A percentile compares a stretch with the other conserved stretches of the same genome.
Conservation (phyloP, 2,797 vertebrate species). For the Galaxias olidus region DNA sequence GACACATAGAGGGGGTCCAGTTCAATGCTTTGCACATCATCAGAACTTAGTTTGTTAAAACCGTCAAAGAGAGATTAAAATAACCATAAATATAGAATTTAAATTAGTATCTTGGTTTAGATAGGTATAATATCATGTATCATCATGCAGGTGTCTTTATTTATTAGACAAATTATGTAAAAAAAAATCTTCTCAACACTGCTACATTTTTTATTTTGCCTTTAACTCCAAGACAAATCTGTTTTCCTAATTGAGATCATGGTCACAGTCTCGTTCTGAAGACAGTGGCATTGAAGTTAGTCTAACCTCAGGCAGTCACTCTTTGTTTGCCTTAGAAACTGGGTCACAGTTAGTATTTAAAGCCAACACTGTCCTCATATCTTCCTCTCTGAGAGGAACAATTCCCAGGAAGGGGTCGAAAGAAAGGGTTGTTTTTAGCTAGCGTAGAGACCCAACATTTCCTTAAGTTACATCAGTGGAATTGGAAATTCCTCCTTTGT, state of each 20-base stretch:
- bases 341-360: slow-evolving; percentile 63
- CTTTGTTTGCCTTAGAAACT: slow-evolving; percentile 65
- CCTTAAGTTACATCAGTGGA: too few species aligned
- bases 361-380: slow-evolving; percentile 36
- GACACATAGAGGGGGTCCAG: background rate
- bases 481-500: too few species aligned
- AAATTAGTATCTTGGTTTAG: background rate
- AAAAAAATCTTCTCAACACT: background rate
- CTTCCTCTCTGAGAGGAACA: slow-evolving; percentile 46
- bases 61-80: too few species aligned
- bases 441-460: slow-evolving; percentile 6
- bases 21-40: too few species aligned
- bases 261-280: slow-evolving; percentile 39
- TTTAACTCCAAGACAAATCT: slow-evolving; percentile 21
- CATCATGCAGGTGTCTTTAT: background rate
- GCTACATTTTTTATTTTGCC: slow-evolving; percentile 34
- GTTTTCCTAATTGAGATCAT: slow-evolving; percentile 15
- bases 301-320: slow-evolving; percentile 55
- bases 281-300: slow-evolving; percentile 36
- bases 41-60: too few species aligned
- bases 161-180: background rate
- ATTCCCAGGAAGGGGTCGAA: slow-evolving; percentile 24
- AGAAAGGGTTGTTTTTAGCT: slow-evolving; percentile 39
- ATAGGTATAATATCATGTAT: background rate
- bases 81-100: background rate